Percentiles rank a stretch among this genome's conserved stretches.
Conservation (phyloP, 2,113 vertebrate genomes). For the Sylvietta virens region DNA sequence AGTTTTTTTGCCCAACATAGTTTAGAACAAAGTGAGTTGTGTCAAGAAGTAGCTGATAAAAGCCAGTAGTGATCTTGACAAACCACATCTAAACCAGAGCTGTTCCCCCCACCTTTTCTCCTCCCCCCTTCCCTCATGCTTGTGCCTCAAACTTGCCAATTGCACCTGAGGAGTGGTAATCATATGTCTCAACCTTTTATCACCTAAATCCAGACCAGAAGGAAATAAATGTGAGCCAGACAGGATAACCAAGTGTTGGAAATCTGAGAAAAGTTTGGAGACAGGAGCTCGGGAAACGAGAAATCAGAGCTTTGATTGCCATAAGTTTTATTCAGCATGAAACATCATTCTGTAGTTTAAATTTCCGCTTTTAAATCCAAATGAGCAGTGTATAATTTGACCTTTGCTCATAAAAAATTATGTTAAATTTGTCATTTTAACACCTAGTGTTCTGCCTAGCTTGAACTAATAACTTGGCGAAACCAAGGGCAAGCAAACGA, state of each 20-base stretch:
- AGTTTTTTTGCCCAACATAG: background rate
- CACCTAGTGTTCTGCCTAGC: background rate
- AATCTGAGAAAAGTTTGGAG: slow-evolving; percentile 65
- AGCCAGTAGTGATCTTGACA: background rate
- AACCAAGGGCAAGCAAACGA: background rate
- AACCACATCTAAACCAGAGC: background rate
- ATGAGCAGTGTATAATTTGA: slow-evolving; percentile 45
- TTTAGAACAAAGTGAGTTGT: background rate
- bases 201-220: slow-evolving; percentile 19
- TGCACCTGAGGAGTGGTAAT: slow-evolving; percentile 20
- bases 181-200: slow-evolving; percentile 17
- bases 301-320: slow-evolving; percentile 65
- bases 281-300: slow-evolving; percentile 44
- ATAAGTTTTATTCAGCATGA: slow-evolving; percentile 59
- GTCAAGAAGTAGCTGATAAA: slow-evolving; percentile 16
- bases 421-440: slow-evolving; percentile 12
- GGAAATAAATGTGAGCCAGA: slow-evolving; percentile 24
- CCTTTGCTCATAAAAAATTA: slow-evolving; percentile 45
- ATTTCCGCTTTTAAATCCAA: slow-evolving; percentile 68
- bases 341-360: slow-evolving; percentile 65
- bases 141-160: background rate
- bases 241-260: slow-evolving; percentile 29
- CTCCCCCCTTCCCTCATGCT: background rate
- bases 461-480: background rate
- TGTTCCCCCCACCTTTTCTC: background rate